Base-by-base conservation (phyloP, 2,797 vertebrate genomes). In the Parauchenoglanis ngamensis region DNA sequence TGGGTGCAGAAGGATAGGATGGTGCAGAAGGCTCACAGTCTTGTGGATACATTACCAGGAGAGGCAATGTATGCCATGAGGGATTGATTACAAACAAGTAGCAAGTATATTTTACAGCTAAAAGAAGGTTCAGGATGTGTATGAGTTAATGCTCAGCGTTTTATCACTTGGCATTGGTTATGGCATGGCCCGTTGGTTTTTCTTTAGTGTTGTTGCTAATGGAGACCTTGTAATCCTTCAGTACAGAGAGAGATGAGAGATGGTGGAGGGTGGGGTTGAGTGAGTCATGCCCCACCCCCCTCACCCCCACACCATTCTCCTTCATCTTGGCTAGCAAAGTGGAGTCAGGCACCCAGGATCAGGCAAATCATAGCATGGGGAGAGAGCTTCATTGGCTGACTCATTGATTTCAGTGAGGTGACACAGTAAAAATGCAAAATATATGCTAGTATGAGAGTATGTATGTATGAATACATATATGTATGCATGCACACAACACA, bases 21-120 rank as follows among this genome's bases (percentile, higher is more conserved):
- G 54, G 52, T 88, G 85, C 82, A 85, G 87, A 89, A 89, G 86
- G 87, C 85, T 84, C 76, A 90, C 85, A 86, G 83, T 52, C 86
- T 52, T 57, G 54, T 80, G 88, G 85, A 90, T 90, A 84, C 86
- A 90, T 89, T 90, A 90, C 89, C 85, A 87, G 83, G 67, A 87
- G 83, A 88, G 86, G 46, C 82, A 84, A 70, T 56, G 28, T 7
- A 59, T 83, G 81, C 81, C 28, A 13, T 68, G n/a, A 68, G 46
- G 63, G n/a, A 67, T 83, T 35, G 63, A 83, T 68, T 83, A 52
- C 25, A 67, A 52, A 46, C 61, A 67, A 83, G 46, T 28, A 52
- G 35, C 61, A 49, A 40, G 78, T 80, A 61, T 31, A 67, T 52
- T 68, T 65, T 63, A 63, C 6, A 63, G 21, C 57, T 46, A 7